These are phyloP conservation scores for Dendrocincla fuliginosa DNA, from an alignment of 2,797 vertebrate species.

Conservation along the genomic window DNA sequence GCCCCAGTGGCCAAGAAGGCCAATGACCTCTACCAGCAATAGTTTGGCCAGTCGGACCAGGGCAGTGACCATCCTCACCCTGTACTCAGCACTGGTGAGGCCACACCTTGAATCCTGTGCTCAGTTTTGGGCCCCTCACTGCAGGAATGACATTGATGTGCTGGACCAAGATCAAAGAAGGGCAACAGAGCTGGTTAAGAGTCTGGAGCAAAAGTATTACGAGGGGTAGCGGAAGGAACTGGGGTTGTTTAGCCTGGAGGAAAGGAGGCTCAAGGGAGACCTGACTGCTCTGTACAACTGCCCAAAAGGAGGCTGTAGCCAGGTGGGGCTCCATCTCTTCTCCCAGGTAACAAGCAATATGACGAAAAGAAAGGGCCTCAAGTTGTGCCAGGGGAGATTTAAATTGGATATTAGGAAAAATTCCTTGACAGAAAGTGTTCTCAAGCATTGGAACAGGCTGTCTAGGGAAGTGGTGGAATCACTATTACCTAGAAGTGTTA, in stretches of 20 bases:
- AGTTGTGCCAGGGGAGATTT: background rate
- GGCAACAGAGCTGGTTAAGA: background rate
- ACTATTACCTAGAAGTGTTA: background rate
- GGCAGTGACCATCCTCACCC: background rate
- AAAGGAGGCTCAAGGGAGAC: background rate
- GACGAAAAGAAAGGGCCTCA: background rate
- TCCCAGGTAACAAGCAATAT: background rate
- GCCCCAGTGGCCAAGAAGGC: background rate
- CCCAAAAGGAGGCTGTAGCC: background rate
- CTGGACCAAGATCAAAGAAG: fast-evolving
- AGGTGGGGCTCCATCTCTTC: background rate
- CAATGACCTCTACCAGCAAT: fast-evolving
- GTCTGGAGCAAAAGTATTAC: background rate
- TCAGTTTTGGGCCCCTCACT: background rate
- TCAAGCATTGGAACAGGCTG: background rate
- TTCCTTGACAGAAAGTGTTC: background rate
- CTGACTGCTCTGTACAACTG: background rate
- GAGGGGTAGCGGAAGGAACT: background rate
- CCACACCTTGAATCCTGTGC: background rate
- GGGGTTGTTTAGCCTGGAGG: background rate
- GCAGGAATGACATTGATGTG: background rate
- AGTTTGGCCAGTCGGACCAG: background rate
- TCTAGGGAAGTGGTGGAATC: background rate
- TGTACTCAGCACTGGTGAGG: fast-evolving
- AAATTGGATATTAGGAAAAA: background rate